Evolutionary conservation across 2,797 vertebrate species (phyloP).

Genomic region (Allobates femoralis): DNA sequence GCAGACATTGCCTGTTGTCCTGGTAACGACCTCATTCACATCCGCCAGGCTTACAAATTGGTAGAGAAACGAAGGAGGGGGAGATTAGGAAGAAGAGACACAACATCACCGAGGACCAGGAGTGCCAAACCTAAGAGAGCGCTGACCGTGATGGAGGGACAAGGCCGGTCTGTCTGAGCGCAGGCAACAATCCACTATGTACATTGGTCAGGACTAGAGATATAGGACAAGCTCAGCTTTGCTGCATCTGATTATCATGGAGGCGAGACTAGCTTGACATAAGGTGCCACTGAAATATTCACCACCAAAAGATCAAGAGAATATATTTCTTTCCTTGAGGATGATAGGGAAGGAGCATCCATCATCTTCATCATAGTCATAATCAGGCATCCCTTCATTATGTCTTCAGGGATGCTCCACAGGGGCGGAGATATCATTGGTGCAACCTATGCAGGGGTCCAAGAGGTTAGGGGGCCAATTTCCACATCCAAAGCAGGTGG

Average conservation of each 20-base stretch:
- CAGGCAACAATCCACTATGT: neutral
- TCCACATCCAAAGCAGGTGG: too few relatives aligned
- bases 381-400: too few relatives aligned
- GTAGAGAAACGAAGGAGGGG: neutral
- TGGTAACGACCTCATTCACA: slow-evolving; percentile 57
- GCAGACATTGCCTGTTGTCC: slow-evolving; percentile 41
- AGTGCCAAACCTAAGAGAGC: neutral
- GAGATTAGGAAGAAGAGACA: neutral
- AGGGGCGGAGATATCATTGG: too few relatives aligned
- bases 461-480: too few relatives aligned
- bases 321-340: too few relatives aligned
- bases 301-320: neutral
- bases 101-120: neutral
- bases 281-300: neutral
- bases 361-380: too few relatives aligned
- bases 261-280: neutral
- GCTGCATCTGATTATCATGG: too few relatives aligned
- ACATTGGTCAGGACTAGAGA: too few relatives aligned
- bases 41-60: slow-evolving; percentile 22
- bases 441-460: too few relatives aligned
- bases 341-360: too few relatives aligned
- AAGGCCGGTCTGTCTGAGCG: neutral
- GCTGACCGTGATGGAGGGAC: neutral
- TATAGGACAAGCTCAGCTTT: too few relatives aligned
- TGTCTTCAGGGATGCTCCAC: too few relatives aligned